Evolutionary conservation across 2,888 invertebrate species (phyloP), one percentile per base, ranked within the genome.

Genomic region (Drosophila longiperda): DNA sequence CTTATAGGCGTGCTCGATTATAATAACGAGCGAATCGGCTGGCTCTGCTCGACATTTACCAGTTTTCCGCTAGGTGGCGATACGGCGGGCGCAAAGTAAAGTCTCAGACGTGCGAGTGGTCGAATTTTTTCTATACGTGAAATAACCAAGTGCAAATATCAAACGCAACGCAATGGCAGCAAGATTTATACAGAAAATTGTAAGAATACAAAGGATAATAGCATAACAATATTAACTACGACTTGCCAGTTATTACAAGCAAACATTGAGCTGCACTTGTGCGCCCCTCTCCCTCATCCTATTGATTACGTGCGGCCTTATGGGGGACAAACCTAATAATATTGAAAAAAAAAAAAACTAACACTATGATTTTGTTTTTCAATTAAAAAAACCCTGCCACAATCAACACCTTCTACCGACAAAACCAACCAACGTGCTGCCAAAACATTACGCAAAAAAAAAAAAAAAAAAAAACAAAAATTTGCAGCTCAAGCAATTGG

Each of bases 111-210:
- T 80, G 80, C 83, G 80, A 83, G 81, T 69, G 74, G 73, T 70
- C 63, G 73, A 82, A 62, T 81, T 78, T 74, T 88, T 87, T 87
- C 79, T 81, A 71, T 70, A 73, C 81, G 69, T 81, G 69, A 76
- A 87, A 83, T 73, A 70, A 88, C 64, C 83, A 83, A 89, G 85
- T 85, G 85, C 80, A 87, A 82, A 82, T 66, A 74, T 57, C 58
- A 66, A 70, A 77, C 66, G 60, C 74, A 80, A 69, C 88, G 79
- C 68, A 73, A 93, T 93, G 93, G 93, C 93, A 90, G 92, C 92
- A 79, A 92, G 92, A 90, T 90, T 93, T 50, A 92, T 93, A 82
- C 92, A 92, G 73, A 93, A 90, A 90, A 92, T 93, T 91, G 93
- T 93, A 93, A 93, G 93, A 82, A 86, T 60, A 49, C 52, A 57